Evolutionary conservation across 2,888 invertebrate genomes (phyloP), one percentile per base, ranked within the genome.

Genomic region (Epinotia ramella): DNA sequence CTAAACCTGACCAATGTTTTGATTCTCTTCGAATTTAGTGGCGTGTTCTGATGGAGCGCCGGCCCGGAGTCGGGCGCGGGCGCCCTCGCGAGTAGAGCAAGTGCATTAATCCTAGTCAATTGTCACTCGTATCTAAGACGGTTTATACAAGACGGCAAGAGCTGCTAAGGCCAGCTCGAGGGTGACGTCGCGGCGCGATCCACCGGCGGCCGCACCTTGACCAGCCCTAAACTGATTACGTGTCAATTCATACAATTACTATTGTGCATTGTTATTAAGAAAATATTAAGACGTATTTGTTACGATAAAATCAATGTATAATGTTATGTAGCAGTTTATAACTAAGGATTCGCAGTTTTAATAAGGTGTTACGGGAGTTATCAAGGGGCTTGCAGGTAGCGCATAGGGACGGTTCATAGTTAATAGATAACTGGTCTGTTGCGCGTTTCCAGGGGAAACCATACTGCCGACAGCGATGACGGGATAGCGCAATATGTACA

Each of bases 181-280:
- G 80, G 81, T 73, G 79, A 75, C 79, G 78, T 79, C 63, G 67
- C 71, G 20, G 20, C 20, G 20, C 76, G 68, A 57, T 16, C 64
- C 70, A 71, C 74, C 62, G 69, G 78, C 78, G 77, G 80, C 79
- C 49, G 74, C 72, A 77, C 69, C 72, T 76, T 73, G 69, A 73
- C 77, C 69, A 77, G 78, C 70, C 87, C 88, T 84, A 81, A 82
- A 83, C 88, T 86, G 87, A 88, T 88, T 89, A 91, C 89, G 92
- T 93, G 94, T 94, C 94, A 94, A 94, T 94, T 94, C 93, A 91
- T 89, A 91, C 87, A 91, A 92, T 92, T 92, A 91, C 89, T 90
- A 91, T 88, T 91, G 90, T 91, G 91, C 92, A 88, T 92, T 89
- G 91, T 92, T 91, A 87, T 91, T 93, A 92, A 92, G 91, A 83